Conservation (phyloP, 2,113 vertebrate species). For the Hemicordylus capensis region DNA sequence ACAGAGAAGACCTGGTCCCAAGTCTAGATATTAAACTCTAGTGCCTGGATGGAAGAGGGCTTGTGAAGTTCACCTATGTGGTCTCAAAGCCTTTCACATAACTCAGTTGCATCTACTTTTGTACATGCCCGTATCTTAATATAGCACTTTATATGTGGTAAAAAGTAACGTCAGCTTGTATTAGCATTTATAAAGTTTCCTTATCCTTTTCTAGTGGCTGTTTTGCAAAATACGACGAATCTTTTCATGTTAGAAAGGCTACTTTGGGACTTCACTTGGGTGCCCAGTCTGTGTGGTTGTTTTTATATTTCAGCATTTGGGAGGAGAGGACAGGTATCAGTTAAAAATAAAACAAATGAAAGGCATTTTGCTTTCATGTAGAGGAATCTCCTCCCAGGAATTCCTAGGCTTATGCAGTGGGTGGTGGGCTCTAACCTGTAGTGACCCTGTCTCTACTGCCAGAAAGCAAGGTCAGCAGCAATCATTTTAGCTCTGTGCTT, state of each 20-base stretch:
- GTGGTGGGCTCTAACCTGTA: neutral
- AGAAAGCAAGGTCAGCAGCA: constrained; percentile 32
- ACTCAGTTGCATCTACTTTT: too few relatives aligned
- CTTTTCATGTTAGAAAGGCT: neutral
- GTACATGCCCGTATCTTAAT: neutral
- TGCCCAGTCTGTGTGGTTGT: neutral
- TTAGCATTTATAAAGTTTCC: neutral
- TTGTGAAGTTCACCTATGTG: too few relatives aligned
- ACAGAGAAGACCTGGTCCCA: too few relatives aligned
- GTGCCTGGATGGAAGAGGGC: too few relatives aligned
- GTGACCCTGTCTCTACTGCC: neutral
- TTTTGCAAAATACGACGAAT: neutral
- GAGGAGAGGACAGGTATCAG: constrained; percentile 9
- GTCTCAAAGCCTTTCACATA: too few relatives aligned
- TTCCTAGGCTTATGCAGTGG: neutral
- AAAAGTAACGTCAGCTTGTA: neutral
- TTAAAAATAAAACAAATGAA: constrained; percentile 30
- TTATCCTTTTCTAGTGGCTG: neutral
- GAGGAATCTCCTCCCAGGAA: neutral
- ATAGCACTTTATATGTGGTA: neutral
- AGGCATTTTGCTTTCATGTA: constrained; percentile 8
- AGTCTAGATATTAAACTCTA: too few relatives aligned
- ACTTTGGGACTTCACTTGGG: neutral
- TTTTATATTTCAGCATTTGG: neutral
- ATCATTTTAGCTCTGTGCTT: constrained; percentile 65